Base-by-base conservation (phyloP, 2,113 vertebrate genomes). In the Scalopus aquaticus region DNA sequence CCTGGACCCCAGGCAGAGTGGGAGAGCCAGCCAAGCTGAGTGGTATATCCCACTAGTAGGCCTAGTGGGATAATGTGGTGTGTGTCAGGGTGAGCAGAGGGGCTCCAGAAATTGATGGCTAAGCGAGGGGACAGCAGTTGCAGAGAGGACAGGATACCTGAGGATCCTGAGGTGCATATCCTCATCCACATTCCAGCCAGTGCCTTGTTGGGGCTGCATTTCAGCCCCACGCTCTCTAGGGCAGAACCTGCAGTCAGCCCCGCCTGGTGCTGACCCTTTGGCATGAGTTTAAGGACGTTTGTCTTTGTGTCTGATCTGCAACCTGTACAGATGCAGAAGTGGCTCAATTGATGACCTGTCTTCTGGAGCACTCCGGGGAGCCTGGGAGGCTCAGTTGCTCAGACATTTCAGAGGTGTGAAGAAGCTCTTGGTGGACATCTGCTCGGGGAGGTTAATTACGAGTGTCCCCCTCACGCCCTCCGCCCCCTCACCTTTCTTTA, bases 291-390 rank as follows among this genome's bases (percentile, higher is more conserved):
- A n/a, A n/a, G 95, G n/a, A 4, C 92, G 22, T 85, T 97, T 97
- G 79, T 98, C 96, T 94, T 96, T 96, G 95, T 93, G 97, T 98
- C 97, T 98, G 95, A 98, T 97, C 92, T 97, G 93, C 97, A 97
- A 95, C 4, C 81, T 98, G 97, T 97, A 96, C 96, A 97, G 95
- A 98, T 97, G 96, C 32, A 97, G 94, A 90, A 95, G 82, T 96
- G 94, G 96, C 96, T 96, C 97, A 98, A 97, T 95, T 97, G 97
- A 98, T 98, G 97, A 97, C 95, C 96, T 97, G 96, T 97, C 97
- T 97, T 97, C 60, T 5, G 17, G 95, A 92, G 86, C 62, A 22
- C 95, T 88, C 58, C 17, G 93, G 95, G 90, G 92, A 92, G 95
- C 90, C 72, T 92, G 90, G 83, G 77, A 83, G 69, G 88, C 81